phyloP scores from a whole-genome alignment of 1,140 invertebrate species.

The Pseudomyrmex gracilis region DNA sequence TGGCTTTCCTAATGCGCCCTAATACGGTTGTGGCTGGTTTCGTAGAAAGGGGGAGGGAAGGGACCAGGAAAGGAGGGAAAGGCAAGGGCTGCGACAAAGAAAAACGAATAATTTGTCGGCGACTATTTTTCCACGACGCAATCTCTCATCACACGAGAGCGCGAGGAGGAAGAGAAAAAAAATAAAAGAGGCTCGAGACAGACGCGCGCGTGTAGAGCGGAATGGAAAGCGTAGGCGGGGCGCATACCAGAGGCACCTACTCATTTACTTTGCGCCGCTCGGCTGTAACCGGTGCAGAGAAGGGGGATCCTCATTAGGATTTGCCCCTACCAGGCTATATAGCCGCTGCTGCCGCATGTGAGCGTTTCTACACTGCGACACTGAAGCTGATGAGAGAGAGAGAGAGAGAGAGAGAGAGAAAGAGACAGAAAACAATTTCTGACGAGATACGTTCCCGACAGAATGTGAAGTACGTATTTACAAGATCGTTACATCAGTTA shows the following conservation, averaged over 20 bases:
- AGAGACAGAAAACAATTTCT: slow-evolving; percentile 30
- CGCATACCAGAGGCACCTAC: slow-evolving; percentile 83
- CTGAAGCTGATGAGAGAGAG: background rate
- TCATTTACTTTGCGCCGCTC: slow-evolving; percentile 76
- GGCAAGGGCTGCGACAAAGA: background rate
- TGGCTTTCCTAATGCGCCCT: slow-evolving; percentile 62
- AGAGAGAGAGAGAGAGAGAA: slow-evolving; percentile 9
- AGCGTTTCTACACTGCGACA: slow-evolving; percentile 58
- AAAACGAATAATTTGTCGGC: slow-evolving; percentile 66
- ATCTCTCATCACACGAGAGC: slow-evolving; percentile 28
- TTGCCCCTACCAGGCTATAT: slow-evolving; percentile 68
- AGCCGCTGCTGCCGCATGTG: slow-evolving; percentile 42
- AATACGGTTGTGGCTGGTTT: slow-evolving; percentile 54
- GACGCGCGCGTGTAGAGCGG: slow-evolving; percentile 60
- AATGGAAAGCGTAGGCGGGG: slow-evolving; percentile 82
- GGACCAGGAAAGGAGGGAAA: background rate
- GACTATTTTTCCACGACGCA: slow-evolving; percentile 68
- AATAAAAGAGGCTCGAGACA: slow-evolving; percentile 11
- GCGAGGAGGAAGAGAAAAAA: slow-evolving; percentile 1
- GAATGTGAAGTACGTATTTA: slow-evolving; percentile 24
- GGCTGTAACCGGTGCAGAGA: slow-evolving; percentile 48
- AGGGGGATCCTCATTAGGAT: slow-evolving; percentile 76
- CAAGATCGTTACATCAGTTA: slow-evolving; percentile 31
- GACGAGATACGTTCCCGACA: slow-evolving; percentile 15
- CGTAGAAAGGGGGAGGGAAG: slow-evolving; percentile 16